Base-by-base conservation (phyloP, 2,888 invertebrate genomes). In the Amphipoea oculea region DNA sequence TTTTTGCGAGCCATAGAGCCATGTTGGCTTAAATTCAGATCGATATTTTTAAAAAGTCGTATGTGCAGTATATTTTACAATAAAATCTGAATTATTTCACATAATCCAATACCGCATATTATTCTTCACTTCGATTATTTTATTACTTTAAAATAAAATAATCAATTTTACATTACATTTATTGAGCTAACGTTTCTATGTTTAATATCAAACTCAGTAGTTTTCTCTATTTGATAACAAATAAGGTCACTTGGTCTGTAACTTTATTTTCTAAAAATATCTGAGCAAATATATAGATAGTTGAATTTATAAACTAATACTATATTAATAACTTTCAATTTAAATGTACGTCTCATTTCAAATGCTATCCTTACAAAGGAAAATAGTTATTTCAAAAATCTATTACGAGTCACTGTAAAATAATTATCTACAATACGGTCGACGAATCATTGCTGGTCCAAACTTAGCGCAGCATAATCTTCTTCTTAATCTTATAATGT, bases 201-300 rank as follows among this genome's bases (percentile, higher is more conserved):
- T 74, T 75, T 62, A 88, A 88, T 84, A 87, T 88, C 84, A 79
- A 82, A 82, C 76, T 80, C 79, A 60, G 65, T 77, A 40, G 71
- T 72, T 72, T 78, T 74, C 40, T 65, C 63, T 76, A 82, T 75
- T 84, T 78, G 36, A 67, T 78, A 73, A 80, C 84, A 84, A 79
- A 79, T 89, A 87, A 87, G 89, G 76, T 36, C 83, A 89, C 89
- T 87, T 87, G 75, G 74, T 84, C 23, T 77, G 57, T 54, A 79
- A 75, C 54, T 71, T 80, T 77, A 80, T 63, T 72, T 51, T 54
- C 57, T 80, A 84, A 66, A 84, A 66, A 84, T 69, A 69, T 81
- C 77, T 87, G 88, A 85, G 85, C 85, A 85, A 85, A 60, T 63
- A 51, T 57, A 68, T 74, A 83, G 20, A 45, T 83, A 86, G 45